phyloP scores from a whole-genome alignment of 2,888 invertebrate genomes.

The Argyra leucocephala region DNA sequence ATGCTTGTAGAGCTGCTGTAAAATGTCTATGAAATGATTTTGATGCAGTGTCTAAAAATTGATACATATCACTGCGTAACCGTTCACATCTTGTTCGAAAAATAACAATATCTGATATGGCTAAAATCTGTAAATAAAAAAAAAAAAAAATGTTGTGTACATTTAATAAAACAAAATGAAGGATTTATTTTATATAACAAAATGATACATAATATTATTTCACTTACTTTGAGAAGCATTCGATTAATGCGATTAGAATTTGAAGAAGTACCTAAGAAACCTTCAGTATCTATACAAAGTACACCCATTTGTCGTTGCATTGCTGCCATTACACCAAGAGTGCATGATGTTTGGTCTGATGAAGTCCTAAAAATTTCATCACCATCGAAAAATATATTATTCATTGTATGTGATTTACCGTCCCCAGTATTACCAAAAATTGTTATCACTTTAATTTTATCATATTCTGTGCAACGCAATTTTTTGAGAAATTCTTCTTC shows the following conservation, averaged over 20 bases:
- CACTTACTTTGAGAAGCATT: constrained; percentile 55
- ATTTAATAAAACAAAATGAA: too few relatives aligned
- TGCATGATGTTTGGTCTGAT: constrained; percentile 55
- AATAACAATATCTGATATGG: constrained; percentile 69
- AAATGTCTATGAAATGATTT: constrained; percentile 66
- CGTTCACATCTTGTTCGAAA: constrained; percentile 67
- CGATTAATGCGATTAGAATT: constrained; percentile 46
- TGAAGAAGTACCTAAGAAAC: constrained; percentile 52
- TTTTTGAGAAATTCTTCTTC: constrained; percentile 47
- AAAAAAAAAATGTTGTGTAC: not conserved
- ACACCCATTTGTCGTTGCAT: constrained; percentile 56
- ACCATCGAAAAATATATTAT: constrained; percentile 60
- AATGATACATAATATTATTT: too few relatives aligned
- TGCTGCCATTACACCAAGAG: constrained; percentile 69
- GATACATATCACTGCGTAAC: constrained; percentile 64
- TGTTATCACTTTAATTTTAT: constrained; percentile 66
- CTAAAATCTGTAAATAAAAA: constrained; percentile 50
- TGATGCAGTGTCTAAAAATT: constrained; percentile 67
- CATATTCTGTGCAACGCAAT: constrained; percentile 37
- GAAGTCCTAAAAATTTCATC: constrained; percentile 46
- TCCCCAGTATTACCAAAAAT: constrained; percentile 79
- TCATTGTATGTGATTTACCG: constrained; percentile 71
- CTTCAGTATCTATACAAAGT: constrained; percentile 70
- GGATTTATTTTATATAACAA: too few relatives aligned
- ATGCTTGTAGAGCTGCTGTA: constrained; percentile 46